Base-by-base conservation (phyloP, 2,888 invertebrate genomes). In the Eugnorisma glareosa region DNA sequence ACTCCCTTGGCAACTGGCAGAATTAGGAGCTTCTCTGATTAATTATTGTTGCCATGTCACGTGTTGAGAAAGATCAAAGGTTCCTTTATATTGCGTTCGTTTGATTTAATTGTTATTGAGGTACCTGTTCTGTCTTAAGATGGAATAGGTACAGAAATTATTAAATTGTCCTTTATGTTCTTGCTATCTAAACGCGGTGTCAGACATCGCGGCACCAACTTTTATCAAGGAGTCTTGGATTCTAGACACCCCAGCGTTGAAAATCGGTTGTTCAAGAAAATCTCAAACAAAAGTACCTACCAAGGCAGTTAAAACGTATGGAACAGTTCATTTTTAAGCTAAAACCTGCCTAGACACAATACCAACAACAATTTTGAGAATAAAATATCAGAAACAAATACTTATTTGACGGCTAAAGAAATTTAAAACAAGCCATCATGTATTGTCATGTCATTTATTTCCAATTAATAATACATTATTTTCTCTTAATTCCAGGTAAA, bases 401-500 rank as follows among this genome's bases (percentile, higher is more conserved):
- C 37, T 37, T 64, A 35, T 64, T 37, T 64, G 37, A 40, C 3
- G 37, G n/a, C 37, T 64, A 15, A 24, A 11, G 8, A 40, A 24
- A 31, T 21, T 28, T 28, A 40, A 40, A 40, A 54, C 28, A 24
- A 24, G 28, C 24, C 69, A 15, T 51, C 6, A 35, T 35, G 35
- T 2, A 2, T 35, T 35, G 35, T 35, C 15, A 10, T 40, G 6
- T 10, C 15, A 31, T 68, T 35, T 5, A 1, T 45, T 24, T 15
- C 31, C 43, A 43, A 15, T 1, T 61, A 61, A 28, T 81, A 81
- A 88, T 24, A 43, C 48, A 28, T 24, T n/a, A 31, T 1, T 59
- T 88, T 91, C 85, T 89, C 81, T 90, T 90, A 84, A 91, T 97
- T 97, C 59, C 97, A 98, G 98, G 98, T 98, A 90, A 98, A 98